Evolutionary conservation across 2,797 vertebrate species (phyloP), one percentile per base, ranked within the genome.

Genomic region (Oreortyx pictus): DNA sequence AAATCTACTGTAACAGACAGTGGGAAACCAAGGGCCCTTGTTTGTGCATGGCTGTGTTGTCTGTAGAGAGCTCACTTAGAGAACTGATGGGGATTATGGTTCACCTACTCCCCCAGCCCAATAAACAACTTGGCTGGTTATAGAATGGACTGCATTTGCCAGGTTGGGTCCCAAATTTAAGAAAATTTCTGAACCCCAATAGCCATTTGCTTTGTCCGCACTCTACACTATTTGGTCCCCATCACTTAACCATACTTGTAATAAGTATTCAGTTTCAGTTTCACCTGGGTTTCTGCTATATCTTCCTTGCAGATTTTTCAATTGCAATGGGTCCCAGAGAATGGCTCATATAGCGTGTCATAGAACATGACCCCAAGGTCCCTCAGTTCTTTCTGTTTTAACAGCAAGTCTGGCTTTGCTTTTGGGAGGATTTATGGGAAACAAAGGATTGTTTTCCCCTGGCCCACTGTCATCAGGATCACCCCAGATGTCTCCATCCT

Each of bases 301-400:
- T 25, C 7, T 65, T n/a, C n/a, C 31, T 43, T 44, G 17, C 9
- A 76, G 43, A 67, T 47, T 47, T 43, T 6, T 60, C 33, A 27
- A 0, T 52, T 0, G 0, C 12, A 67, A 27, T 4, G 15, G 22
- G 37, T 41, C 4, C 3, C 20, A 12, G 44, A 52, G 33, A 8
- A 24, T 43, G 52, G 20, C 59, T 75, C 20, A 12, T 2, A 2
- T 20, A 43, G 9, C 9, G 12, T 35, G 24, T 43, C 7, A 8
- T 7, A 10, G 35, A 50, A 33, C 15, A 84, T 25, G 13, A 75
- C 49, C 31, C 29, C 6, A 7, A n/a, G 47, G n/a, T 64, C 27
- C 14, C 43, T 56, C 33, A 24, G 7, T 43, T 59, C 12, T 18
- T 17, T 39, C 50, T 62, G 11, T 62, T 76, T 50, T 62, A 50